phyloP scores from a whole-genome alignment of 2,797 vertebrate species.

The Antrozous pallidus region DNA sequence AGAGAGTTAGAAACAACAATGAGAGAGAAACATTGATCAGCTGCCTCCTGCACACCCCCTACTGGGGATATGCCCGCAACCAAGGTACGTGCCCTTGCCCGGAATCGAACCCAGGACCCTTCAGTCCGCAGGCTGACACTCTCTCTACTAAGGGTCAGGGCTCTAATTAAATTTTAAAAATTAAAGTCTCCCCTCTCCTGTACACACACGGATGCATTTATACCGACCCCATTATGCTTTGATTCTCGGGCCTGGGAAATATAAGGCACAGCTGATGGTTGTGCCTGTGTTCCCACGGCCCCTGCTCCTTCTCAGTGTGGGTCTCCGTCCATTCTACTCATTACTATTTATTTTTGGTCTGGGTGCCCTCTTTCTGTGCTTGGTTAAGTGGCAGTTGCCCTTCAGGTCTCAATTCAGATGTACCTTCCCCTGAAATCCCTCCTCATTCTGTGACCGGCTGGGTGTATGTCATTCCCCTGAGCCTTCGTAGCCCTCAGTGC shows the following conservation, averaged over 20 bases:
- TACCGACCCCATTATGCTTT: not conserved
- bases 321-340: not conserved
- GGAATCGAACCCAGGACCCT: too few species aligned
- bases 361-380: not conserved
- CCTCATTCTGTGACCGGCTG: not conserved
- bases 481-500: not conserved
- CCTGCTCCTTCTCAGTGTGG: not conserved
- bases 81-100: too few species aligned
- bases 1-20: too few species aligned
- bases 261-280: not conserved
- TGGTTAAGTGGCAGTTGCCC: not conserved
- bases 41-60: too few species aligned
- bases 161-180: too few species aligned
- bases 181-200: too few species aligned
- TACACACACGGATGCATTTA: too few species aligned
- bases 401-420: not conserved
- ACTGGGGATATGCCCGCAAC: too few species aligned
- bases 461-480: not conserved
- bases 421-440: not conserved
- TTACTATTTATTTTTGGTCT: not conserved
- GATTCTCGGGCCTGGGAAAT: not conserved
- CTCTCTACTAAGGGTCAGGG: too few species aligned
- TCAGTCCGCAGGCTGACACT: too few species aligned
- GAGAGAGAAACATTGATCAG: too few species aligned
- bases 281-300: not conserved